Conservation (phyloP, 2,888 invertebrate species). For the Ctena decussata region DNA sequence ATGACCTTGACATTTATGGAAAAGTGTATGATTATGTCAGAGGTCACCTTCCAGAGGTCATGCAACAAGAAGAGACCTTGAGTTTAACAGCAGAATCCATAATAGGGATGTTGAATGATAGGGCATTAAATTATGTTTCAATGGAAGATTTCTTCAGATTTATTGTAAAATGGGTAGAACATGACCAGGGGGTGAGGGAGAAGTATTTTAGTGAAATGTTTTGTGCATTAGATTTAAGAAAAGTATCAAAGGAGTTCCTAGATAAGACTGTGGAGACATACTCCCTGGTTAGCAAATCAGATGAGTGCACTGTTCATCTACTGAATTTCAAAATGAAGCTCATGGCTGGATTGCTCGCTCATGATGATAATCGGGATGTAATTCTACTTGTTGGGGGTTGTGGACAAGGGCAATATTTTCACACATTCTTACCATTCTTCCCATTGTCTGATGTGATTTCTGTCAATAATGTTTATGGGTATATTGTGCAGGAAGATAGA, state of each 20-base stretch:
- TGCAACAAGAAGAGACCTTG: slow-evolving; percentile 71
- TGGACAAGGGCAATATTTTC: slow-evolving; percentile 67
- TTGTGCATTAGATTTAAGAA: slow-evolving; percentile 69
- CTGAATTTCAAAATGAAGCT: slow-evolving; percentile 71
- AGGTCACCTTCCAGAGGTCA: slow-evolving; percentile 74
- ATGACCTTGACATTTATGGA: slow-evolving; percentile 76
- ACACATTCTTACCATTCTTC: slow-evolving; percentile 64
- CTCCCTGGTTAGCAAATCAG: slow-evolving; percentile 57
- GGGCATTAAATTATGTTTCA: slow-evolving; percentile 72
- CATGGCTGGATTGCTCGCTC: slow-evolving; percentile 64
- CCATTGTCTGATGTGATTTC: slow-evolving; percentile 68
- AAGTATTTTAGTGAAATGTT: slow-evolving; percentile 71
- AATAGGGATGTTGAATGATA: slow-evolving; percentile 68
- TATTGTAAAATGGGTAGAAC: slow-evolving; percentile 73
- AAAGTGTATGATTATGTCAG: slow-evolving; percentile 70
- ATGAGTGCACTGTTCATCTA: slow-evolving; percentile 69
- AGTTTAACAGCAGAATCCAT: slow-evolving; percentile 76
- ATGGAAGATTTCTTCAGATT: slow-evolving; percentile 74
- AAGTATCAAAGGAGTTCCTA: slow-evolving; percentile 60
- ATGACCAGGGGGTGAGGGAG: slow-evolving; percentile 63
- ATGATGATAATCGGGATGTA: slow-evolving; percentile 67
- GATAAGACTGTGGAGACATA: slow-evolving; percentile 65
- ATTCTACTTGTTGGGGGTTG: slow-evolving; percentile 74
- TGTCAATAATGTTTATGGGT: slow-evolving; percentile 72
- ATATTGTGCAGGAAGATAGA: slow-evolving; percentile 72